These are phyloP conservation scores for Phengaris arion DNA, from an alignment of 2,888 invertebrate species.

Conservation along the genomic window DNA sequence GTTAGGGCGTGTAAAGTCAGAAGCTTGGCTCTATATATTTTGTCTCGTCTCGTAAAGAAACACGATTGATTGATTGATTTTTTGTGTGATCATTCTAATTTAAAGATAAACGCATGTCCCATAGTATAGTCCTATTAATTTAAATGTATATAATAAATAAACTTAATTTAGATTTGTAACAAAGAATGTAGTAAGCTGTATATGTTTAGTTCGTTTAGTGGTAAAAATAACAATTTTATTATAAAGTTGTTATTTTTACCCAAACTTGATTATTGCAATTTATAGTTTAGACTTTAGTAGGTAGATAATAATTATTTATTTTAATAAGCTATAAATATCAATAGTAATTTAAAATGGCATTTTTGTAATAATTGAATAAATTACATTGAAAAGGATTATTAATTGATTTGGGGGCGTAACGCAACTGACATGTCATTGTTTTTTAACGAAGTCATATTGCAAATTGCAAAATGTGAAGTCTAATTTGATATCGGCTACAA, in stretches of 20 bases:
- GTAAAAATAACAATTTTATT: too few relatives aligned
- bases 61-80: too few relatives aligned
- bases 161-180: too few relatives aligned
- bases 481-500: neutral
- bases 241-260: neutral
- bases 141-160: too few relatives aligned
- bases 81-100: too few relatives aligned
- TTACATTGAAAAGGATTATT: constrained; percentile 49
- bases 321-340: constrained; percentile 33
- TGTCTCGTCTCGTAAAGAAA: too few relatives aligned
- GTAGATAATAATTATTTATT: neutral
- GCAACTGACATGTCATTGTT: constrained; percentile 56
- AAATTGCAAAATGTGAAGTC: constrained; percentile 23
- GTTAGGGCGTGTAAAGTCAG: too few relatives aligned
- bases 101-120: too few relatives aligned
- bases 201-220: too few relatives aligned
- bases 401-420: constrained; percentile 52
- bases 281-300: neutral
- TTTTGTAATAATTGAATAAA: constrained; percentile 66
- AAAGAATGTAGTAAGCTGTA: too few relatives aligned
- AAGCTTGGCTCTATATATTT: too few relatives aligned
- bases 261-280: neutral
- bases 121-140: too few relatives aligned
- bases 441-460: constrained; percentile 28
- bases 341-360: constrained; percentile 69